A percentile compares a stretch with the other conserved stretches of the same genome.
Evolutionary conservation across 92 coral and sea anemone genomes (phyloP).

Genomic region (Actinernus sp.): DNA sequence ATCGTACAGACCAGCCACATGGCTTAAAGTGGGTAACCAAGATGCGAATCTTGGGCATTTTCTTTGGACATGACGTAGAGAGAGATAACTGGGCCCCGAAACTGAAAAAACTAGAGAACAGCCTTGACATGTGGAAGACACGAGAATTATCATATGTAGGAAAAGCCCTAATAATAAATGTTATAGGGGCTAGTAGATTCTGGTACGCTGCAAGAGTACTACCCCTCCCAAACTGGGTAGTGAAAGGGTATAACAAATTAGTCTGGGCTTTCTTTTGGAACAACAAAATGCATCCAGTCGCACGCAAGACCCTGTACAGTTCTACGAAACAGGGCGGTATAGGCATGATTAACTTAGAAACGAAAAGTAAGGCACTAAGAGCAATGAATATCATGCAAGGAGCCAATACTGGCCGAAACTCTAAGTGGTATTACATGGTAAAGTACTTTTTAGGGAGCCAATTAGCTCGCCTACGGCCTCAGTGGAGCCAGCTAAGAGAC

Average conservation of each 20-base stretch:
- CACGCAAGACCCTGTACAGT: background rate
- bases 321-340: constrained; percentile 1
- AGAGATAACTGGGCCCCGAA: constrained; percentile 21
- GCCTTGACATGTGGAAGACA: background rate
- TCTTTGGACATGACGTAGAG: constrained; percentile 10
- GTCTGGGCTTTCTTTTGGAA: constrained; percentile 5
- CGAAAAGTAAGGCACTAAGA: background rate
- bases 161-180: constrained; percentile 1
- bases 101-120: background rate
- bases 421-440: too few species aligned
- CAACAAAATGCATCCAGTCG: background rate
- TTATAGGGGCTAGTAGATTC: background rate
- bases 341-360: constrained; percentile 4
- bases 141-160: constrained; percentile 1
- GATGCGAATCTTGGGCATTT: constrained; percentile 11
- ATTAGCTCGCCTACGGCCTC: background rate
- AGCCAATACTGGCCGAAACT: too few species aligned
- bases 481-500: background rate
- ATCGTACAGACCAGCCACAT: background rate
- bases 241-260: background rate
- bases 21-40: constrained; percentile 23
- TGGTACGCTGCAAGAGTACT: background rate
- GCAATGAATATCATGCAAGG: too few species aligned
- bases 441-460: constrained; percentile 11
- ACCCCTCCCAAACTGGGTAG: background rate